Percentiles rank a stretch among this genome's conserved stretches.
These are phyloP conservation scores for Helleia helle DNA, from an alignment of 2,888 invertebrate species.

Conservation along the genomic window DNA sequence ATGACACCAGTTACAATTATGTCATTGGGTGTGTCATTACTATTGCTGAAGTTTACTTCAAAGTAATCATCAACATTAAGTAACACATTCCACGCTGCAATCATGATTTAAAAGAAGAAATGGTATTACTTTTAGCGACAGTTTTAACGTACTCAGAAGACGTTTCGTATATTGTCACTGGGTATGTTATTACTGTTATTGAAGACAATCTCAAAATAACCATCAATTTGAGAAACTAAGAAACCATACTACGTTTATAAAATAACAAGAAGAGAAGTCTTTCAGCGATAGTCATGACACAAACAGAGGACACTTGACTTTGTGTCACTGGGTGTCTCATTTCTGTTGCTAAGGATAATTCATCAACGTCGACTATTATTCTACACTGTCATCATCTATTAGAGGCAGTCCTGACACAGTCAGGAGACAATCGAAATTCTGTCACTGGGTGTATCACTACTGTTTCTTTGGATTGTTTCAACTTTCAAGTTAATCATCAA, in stretches of 20 bases:
- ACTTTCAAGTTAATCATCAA: too few relatives aligned
- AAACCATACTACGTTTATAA: too few relatives aligned
- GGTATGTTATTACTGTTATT: slow-evolving; percentile 20
- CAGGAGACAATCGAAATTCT: slow-evolving; percentile 17
- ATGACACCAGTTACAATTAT: too few relatives aligned
- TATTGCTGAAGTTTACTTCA: too few relatives aligned
- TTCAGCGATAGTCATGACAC: slow-evolving; percentile 15
- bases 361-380: too few relatives aligned
- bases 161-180: slow-evolving; percentile 20
- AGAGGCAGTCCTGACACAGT: slow-evolving; percentile 12
- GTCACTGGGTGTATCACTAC: slow-evolving; percentile 21
- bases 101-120: too few relatives aligned
- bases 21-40: too few relatives aligned
- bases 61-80: too few relatives aligned
- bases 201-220: slow-evolving; percentile 2
- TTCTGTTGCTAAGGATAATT: slow-evolving; percentile 1
- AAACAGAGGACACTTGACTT: slow-evolving; percentile 13
- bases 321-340: slow-evolving; percentile 17
- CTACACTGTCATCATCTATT: too few relatives aligned
- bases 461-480: slow-evolving; percentile 15
- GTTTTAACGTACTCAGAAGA: slow-evolving; percentile 19
- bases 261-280: background rate
- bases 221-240: too few relatives aligned
- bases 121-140: slow-evolving; percentile 9
- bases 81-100: too few relatives aligned